Base-by-base conservation (phyloP, 2,113 vertebrate species). In the Cyphomyrus discorhynchus region DNA sequence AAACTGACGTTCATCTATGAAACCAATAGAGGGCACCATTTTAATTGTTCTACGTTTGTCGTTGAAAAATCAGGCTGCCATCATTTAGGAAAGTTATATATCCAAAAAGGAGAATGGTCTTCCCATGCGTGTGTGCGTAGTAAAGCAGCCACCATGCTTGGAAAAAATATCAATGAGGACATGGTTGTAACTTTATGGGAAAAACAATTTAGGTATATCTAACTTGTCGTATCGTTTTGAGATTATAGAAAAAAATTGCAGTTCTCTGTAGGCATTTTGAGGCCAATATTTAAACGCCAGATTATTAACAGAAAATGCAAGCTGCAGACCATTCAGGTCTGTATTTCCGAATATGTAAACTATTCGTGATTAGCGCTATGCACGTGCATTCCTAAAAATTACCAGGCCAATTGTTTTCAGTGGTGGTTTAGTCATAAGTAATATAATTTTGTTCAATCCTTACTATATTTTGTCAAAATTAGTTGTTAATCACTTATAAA, bases 401-500 rank as follows among this genome's bases (percentile, higher is more conserved):
- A 70, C 1, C 62, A 70, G 62, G 62, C 27, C 62, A 80, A 17
- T 80, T 7, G 17, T 35, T 80, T 42, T 42, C 13, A 80, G 31
- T 80, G 74, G 74, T 19, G 74, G 35, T 15, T 80, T 39, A 24
- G 27, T 27, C n/a, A 80, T 42, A 80, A 80, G 5, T 42, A 17
- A 80, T 80, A 42, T 8, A 80, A 35, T n/a, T 47, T 11, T 84
- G 82, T n/a, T 56, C 5, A 56, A 21, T 21, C 1, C 21, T 56
- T 6, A 21, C 17, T 56, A 52, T 53, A 21, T 56, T 56, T 47
- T 1, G 45, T 46, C 3, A 47, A 39, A 84, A 46, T 46, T 47
- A 84, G 35, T 45, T 84, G 3, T 45, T 80, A 80, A 80, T 80
- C 74, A 85, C 53, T 88, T 88, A 19, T 45, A 62, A 88, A 87